Evolutionary conservation across 2,888 invertebrate genomes (phyloP).

Genomic region (Blera fallax): DNA sequence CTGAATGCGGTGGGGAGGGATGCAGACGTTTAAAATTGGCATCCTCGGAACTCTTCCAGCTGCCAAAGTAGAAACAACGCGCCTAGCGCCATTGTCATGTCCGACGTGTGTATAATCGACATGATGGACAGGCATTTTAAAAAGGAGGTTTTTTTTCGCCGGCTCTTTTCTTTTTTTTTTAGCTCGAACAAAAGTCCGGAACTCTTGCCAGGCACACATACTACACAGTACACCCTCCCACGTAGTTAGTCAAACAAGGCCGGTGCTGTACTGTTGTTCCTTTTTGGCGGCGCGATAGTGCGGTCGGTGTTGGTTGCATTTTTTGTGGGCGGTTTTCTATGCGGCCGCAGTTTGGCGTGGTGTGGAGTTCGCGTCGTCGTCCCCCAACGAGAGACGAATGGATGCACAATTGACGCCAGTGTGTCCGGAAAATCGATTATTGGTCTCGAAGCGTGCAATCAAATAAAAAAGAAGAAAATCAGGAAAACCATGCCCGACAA

Average conservation of each 20-base stretch:
- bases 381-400: conserved; percentile 21
- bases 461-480: background rate
- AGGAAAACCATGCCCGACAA: background rate
- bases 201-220: conserved; percentile 7
- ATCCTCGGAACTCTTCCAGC: conserved; percentile 22
- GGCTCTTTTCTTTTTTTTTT: background rate
- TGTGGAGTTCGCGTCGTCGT: background rate
- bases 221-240: background rate
- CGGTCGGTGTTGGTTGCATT: conserved; percentile 67
- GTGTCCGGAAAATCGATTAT: conserved; percentile 63
- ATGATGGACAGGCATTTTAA: conserved; percentile 59
- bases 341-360: conserved; percentile 61
- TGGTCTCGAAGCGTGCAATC: conserved; percentile 52
- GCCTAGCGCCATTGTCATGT: conserved; percentile 45
- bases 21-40: conserved; percentile 37
- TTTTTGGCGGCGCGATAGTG: conserved; percentile 62
- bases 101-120: conserved; percentile 48
- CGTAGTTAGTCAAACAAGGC: conserved; percentile 9
- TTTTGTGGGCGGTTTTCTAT: conserved; percentile 65
- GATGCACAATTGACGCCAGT: conserved; percentile 65
- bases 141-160: background rate
- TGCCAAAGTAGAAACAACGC: conserved; percentile 28
- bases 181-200: background rate
- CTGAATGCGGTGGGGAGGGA: background rate
- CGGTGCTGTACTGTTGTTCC: conserved; percentile 10